Evolutionary conservation across 2,797 vertebrate species (phyloP), one percentile per base, ranked within the genome.

Genomic region (Rhinophrynus dorsalis): DNA sequence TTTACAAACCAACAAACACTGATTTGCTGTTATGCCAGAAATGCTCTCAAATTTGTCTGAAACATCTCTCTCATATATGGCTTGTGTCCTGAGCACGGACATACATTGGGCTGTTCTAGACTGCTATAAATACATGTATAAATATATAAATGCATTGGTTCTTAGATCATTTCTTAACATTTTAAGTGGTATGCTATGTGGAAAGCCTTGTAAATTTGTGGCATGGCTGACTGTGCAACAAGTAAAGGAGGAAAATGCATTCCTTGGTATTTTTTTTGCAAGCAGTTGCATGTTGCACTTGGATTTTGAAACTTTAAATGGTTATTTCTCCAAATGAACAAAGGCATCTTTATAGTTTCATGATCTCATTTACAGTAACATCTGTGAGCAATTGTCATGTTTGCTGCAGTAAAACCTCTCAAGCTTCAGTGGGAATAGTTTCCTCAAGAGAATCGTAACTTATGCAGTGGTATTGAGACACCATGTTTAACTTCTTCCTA

Each of bases 171-270:
- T 6, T 65, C 42, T 44, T 65, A 65, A 18, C 26, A 32, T n/a
- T 54, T 38, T 12, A 42, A 54, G 26, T 65, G 50, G 37, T 64
- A 26, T 64, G n/a, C 13, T 15, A 64, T 64, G 61, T 64, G 61
- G 33, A 51, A 42, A 40, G 27, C n/a, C 38, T 42, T 66, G 21
- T 32, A 24, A 45, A 26, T 23, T 9, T 8, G 7, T 35, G 30
- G n/a, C 64, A 56, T 13, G 13, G 26, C 15, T 56, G 51, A 47
- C 37, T 58, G 30, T 48, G 54, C 58, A 48, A 57, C 18, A 8
- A 27, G 26, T 23, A 56, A 44, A n/a, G n/a, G n/a, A n/a, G 24
- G 44, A 32, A 56, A 37, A 7, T 6, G 12, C 9, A 67, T 47
- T 67, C 27, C 10, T 23, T 12, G 9, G 9, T 33, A 30, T 57